A percentile compares a stretch with the other conserved stretches of the same genome.
Conservation (phyloP, 35 echinoderm and acorn worm genomes). For the Ophiothrix spiculata region DNA sequence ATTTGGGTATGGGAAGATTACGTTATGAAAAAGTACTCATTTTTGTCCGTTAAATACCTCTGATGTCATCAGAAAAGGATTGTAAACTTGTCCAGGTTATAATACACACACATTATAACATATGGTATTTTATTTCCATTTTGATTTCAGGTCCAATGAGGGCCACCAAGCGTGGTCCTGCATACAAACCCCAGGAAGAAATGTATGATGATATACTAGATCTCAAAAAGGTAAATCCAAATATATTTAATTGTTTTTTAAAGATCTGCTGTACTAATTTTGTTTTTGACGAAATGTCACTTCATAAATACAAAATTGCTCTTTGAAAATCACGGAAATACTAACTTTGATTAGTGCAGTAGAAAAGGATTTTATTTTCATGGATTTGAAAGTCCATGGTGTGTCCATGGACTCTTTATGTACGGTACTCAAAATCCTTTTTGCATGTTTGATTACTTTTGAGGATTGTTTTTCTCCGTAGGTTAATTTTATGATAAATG, state of each 20-base stretch:
- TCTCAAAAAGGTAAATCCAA: slow-evolving; percentile 82
- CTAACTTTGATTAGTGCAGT: neutral
- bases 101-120: no score
- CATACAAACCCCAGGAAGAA: slow-evolving; percentile 88
- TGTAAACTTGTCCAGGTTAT: no score
- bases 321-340: neutral
- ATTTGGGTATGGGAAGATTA: no score
- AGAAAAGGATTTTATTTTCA: no score
- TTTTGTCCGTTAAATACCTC: no score
- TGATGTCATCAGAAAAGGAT: no score
- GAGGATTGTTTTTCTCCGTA: no score
- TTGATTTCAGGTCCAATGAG: slow-evolving; percentile 41
- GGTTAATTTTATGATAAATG: neutral
- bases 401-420: neutral
- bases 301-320: neutral
- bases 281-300: neutral
- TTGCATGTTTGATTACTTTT: no score
- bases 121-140: no score
- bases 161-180: slow-evolving; percentile 55
- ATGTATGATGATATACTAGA: slow-evolving; percentile 99
- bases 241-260: slow-evolving; percentile 48
- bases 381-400: neutral
- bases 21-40: no score
- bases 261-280: neutral
- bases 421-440: neutral